phyloP scores from a whole-genome alignment of 2,113 vertebrate genomes.

The Spermophilus dauricus region DNA sequence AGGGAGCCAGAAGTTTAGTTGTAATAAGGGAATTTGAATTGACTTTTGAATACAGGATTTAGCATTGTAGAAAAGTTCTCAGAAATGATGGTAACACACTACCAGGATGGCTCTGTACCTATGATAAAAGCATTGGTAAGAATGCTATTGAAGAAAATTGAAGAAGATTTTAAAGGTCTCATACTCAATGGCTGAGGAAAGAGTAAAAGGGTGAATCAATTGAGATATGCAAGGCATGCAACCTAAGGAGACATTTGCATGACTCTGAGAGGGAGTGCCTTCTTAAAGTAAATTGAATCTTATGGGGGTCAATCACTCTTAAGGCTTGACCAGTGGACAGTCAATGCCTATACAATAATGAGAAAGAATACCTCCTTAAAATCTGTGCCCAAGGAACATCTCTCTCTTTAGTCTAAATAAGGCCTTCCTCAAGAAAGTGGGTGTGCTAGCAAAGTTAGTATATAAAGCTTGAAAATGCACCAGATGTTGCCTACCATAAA shows the following conservation, averaged over 20 bases:
- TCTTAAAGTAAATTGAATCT: background rate
- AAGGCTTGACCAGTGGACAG: background rate
- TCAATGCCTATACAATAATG: background rate
- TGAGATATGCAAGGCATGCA: background rate
- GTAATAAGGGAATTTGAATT: background rate
- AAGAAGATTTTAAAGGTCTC: too few species aligned
- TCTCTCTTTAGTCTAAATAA: background rate
- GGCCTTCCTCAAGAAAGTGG: background rate
- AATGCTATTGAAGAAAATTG: background rate
- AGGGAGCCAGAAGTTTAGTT: background rate
- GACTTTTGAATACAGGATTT: background rate
- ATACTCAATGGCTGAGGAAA: too few species aligned
- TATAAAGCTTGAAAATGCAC: background rate
- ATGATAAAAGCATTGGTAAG: background rate
- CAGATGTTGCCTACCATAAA: background rate
- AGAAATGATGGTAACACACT: background rate
- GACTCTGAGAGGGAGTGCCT: background rate
- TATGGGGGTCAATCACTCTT: background rate
- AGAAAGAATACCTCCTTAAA: background rate
- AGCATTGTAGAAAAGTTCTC: background rate
- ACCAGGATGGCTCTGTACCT: background rate
- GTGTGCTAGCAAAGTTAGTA: background rate
- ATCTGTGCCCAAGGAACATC: background rate
- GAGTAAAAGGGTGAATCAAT: background rate
- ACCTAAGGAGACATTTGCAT: background rate